Percentiles rank a stretch among this genome's conserved stretches.
Evolutionary conservation across 2,797 vertebrate genomes (phyloP).

Genomic region (Adelosebastes latens): DNA sequence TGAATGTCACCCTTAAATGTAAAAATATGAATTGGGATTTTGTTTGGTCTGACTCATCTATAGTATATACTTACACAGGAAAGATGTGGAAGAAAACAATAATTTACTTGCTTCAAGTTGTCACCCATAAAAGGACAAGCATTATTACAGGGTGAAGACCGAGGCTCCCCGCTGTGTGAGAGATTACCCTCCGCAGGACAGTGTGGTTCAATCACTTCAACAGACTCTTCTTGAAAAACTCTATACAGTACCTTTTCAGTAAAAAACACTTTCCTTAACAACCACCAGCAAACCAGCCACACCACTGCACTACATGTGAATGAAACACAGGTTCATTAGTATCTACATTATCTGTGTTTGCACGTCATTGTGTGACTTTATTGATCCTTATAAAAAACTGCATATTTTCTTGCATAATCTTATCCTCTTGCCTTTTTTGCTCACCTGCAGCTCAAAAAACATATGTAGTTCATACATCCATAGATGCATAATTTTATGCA

Average conservation of each 20-base stretch:
- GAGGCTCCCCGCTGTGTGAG: background rate
- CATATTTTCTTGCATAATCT: background rate
- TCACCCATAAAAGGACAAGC: background rate
- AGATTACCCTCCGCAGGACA: background rate
- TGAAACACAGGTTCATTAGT: background rate
- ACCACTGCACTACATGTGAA: no score
- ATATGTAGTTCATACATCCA: background rate
- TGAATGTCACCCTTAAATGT: background rate
- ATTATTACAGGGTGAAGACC: background rate
- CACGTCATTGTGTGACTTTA: background rate
- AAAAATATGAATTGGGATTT: background rate
- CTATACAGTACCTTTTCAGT: background rate
- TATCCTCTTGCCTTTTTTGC: background rate
- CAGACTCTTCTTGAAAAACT: background rate
- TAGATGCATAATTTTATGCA: background rate
- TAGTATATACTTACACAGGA: background rate
- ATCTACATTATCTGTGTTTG: background rate
- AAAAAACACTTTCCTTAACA: background rate
- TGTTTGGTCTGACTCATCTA: background rate
- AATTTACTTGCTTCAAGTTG: background rate
- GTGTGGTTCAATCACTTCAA: background rate
- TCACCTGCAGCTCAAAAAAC: background rate
- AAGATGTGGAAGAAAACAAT: background rate
- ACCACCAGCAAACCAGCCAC: background rate
- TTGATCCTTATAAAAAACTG: background rate